Evolutionary conservation across 2,888 invertebrate species (phyloP).

Genomic region (Drosophila fulvimacula): DNA sequence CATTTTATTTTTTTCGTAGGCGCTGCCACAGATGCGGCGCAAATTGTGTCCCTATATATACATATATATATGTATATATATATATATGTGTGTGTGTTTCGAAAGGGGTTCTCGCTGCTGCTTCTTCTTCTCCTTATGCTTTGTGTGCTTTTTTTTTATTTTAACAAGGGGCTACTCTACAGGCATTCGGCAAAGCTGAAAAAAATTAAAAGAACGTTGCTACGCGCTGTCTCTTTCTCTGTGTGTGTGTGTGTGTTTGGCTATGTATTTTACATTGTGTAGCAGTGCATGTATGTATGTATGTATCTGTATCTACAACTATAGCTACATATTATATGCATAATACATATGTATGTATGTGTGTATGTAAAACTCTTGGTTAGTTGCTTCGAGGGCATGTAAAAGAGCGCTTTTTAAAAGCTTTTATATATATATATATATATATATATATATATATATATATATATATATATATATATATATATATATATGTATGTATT

Average conservation of each 20-base stretch:
- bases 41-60: slow-evolving; percentile 28
- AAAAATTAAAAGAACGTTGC: slow-evolving; percentile 28
- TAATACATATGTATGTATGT: slow-evolving; percentile 6
- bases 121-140: slow-evolving; percentile 19
- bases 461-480: neutral
- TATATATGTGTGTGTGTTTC: slow-evolving; percentile 10
- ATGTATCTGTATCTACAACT: slow-evolving; percentile 9
- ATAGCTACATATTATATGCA: slow-evolving; percentile 12
- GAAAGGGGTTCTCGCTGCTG: slow-evolving; percentile 27
- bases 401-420: slow-evolving; percentile 13
- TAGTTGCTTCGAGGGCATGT: slow-evolving; percentile 16
- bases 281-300: neutral
- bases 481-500: neutral
- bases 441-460: neutral
- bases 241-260: neutral
- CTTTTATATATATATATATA: neutral
- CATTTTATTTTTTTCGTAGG: slow-evolving; percentile 40
- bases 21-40: slow-evolving; percentile 46
- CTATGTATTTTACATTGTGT: slow-evolving; percentile 9
- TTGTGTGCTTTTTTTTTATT: slow-evolving; percentile 23
- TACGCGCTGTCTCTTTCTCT: neutral
- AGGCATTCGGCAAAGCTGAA: slow-evolving; percentile 36
- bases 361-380: slow-evolving; percentile 16
- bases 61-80: neutral
- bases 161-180: slow-evolving; percentile 44